Conservation (phyloP, 2,888 invertebrate species). For the Caenorhabditis uteleia region DNA sequence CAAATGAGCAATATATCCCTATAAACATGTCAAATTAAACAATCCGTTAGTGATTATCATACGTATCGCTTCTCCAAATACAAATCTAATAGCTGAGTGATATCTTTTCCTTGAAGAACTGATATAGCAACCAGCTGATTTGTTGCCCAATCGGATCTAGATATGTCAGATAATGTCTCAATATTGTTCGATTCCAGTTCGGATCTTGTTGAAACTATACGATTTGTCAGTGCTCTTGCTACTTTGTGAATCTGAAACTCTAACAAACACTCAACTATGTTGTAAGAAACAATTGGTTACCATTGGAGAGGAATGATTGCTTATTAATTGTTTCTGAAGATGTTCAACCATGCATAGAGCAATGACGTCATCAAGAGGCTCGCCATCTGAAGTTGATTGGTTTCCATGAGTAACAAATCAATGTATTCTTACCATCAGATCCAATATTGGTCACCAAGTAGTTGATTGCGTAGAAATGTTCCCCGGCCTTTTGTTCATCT, state of each 20-base stretch:
- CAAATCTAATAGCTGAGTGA: slow-evolving; percentile 54
- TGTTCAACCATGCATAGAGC: slow-evolving; percentile 61
- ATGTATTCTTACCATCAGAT: slow-evolving; percentile 7
- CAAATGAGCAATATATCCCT: slow-evolving; percentile 31
- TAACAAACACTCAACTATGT: not conserved
- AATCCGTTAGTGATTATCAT: not conserved
- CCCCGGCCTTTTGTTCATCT: slow-evolving; percentile 36
- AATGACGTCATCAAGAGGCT: slow-evolving; percentile 60
- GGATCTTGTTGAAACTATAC: slow-evolving; percentile 29
- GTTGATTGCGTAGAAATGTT: slow-evolving; percentile 46
- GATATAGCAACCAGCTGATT: slow-evolving; percentile 57
- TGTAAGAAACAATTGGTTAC: slow-evolving; percentile 1
- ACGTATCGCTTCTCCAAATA: slow-evolving; percentile 61
- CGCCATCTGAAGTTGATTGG: slow-evolving; percentile 17
- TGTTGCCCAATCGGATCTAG: slow-evolving; percentile 57
- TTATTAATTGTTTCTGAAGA: slow-evolving; percentile 54
- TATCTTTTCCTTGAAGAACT: slow-evolving; percentile 48
- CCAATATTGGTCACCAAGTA: slow-evolving; percentile 49
- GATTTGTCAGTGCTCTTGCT: slow-evolving; percentile 27
- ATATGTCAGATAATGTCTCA: slow-evolving; percentile 25
- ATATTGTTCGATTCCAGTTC: slow-evolving; percentile 28
- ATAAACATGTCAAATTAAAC: slow-evolving; percentile 3
- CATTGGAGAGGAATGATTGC: slow-evolving; percentile 42
- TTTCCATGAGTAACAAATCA: not conserved
- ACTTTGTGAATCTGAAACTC: slow-evolving; percentile 36